These are phyloP conservation scores for Pocillopora verrucosa DNA, from an alignment of 64 coral and sea anemone genomes.

Conservation along the genomic window DNA sequence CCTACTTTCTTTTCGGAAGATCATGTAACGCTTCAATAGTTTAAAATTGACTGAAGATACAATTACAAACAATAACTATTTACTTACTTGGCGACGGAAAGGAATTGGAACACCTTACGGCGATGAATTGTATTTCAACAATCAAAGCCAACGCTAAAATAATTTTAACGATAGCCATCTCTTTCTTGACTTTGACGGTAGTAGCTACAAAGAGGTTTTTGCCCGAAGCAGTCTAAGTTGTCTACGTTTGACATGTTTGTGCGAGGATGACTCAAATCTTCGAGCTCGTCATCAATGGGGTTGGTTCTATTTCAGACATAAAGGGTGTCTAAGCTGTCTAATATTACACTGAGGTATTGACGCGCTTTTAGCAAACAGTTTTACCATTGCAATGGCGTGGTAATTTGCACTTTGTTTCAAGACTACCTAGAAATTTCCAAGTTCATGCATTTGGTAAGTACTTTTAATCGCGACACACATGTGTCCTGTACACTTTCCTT, in stretches of 20 bases:
- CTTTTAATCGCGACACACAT: too few species aligned
- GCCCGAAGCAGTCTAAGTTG: neutral
- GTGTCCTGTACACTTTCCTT: too few species aligned
- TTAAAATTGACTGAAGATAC: neutral
- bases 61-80: too few species aligned
- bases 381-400: too few species aligned
- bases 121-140: neutral
- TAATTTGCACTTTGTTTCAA: too few species aligned
- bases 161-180: neutral
- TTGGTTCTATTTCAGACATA: neutral
- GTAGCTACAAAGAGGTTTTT: neutral
- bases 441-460: too few species aligned
- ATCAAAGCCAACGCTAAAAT: neutral
- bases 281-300: conserved; percentile 9
- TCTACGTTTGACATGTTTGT: neutral
- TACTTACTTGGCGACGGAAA: neutral
- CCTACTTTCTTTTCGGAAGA: neutral
- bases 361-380: neutral
- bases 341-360: neutral
- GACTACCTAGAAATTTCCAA: too few species aligned
- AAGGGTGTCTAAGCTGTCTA: neutral
- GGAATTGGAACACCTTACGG: neutral
- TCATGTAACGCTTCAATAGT: neutral
- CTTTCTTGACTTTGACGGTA: neutral
- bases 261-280: neutral